Evolutionary conservation across 2,888 invertebrate genomes (phyloP), one percentile per base, ranked within the genome.

Genomic region (Polyommatus icarus): DNA sequence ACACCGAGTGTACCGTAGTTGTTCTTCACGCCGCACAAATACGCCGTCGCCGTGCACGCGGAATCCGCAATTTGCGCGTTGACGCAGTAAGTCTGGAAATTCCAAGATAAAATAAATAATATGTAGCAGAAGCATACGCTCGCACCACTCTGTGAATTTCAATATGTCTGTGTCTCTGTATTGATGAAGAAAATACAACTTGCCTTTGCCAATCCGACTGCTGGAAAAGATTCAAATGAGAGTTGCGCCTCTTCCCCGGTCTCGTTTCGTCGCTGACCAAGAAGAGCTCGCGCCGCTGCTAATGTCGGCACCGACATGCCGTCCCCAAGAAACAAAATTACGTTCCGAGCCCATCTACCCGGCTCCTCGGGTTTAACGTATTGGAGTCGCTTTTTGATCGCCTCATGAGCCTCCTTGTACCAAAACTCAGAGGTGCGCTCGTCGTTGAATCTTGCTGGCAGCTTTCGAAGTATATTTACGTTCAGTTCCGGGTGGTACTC

Each of bases 31-130:
- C 77, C 77, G 40, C 77, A 77, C 76, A 80, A 67, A 71, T 80
- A 80, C 4, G 79, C 79, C 12, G 79, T 80, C 24, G 79, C 77
- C 36, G 77, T 77, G 73, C 77, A 77, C 46, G 77, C 77, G 3
- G 77, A 77, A 40, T 77, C 77, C 10, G 77, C n/a, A 18, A 77
- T 24, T 54, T 77, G 77, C 5, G 77, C 77, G 29, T 77, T 24
- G 24, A 77, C 77, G 29, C 77, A 77, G 71, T 77, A 77, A 40
- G 77, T 77, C 77, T 77, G 24, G 72, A 78, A 76, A 54, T 78
- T 12, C 12, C 15, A 32, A 67, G 24, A 6, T 24, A 67, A 32
- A 29, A 29, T 67, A 29, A 32, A 67, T 67, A 5, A 32, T 36
- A 7, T 36, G 7, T 7, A 36, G 7, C 36, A 6, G 36, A 36